Percentiles rank a stretch among this genome's conserved stretches.
Conservation (phyloP, 2,888 invertebrate species). For the Archaeoteleia sp. region DNA sequence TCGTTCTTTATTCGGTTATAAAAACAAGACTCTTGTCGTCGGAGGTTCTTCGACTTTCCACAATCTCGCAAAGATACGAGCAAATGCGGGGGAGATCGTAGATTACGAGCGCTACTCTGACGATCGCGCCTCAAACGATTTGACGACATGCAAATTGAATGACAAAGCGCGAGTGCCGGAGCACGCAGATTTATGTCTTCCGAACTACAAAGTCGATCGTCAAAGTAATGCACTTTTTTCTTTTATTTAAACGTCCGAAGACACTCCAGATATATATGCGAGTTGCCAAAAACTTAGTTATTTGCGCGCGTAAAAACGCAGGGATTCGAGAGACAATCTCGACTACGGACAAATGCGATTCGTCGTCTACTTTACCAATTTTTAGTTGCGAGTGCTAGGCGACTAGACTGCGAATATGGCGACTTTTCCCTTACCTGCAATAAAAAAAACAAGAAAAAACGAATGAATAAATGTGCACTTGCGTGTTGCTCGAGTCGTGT, state of each 20-base stretch:
- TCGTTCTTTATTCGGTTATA: slow-evolving; percentile 14
- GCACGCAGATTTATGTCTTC: slow-evolving; percentile 24
- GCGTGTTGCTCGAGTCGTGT: slow-evolving; percentile 27
- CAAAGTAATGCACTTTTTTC: slow-evolving; percentile 16
- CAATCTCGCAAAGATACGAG: slow-evolving; percentile 27
- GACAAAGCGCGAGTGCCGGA: slow-evolving; percentile 23
- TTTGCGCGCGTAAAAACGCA: slow-evolving; percentile 26
- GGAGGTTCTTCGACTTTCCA: slow-evolving; percentile 9
- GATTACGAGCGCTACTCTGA: slow-evolving; percentile 33
- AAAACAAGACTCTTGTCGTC: slow-evolving; percentile 28
- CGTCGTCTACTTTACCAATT: slow-evolving; percentile 19
- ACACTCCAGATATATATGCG: not conserved
- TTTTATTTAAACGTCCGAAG: slow-evolving; percentile 18
- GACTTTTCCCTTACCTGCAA: slow-evolving; percentile 63
- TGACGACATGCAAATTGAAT: slow-evolving; percentile 44
- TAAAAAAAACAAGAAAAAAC: slow-evolving; percentile 54
- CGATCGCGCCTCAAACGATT: slow-evolving; percentile 40
- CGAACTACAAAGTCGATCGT: slow-evolving; percentile 23
- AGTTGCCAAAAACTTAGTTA: slow-evolving; percentile 7
- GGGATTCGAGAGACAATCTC: slow-evolving; percentile 11
- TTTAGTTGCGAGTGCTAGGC: slow-evolving; percentile 14
- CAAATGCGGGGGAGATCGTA: slow-evolving; percentile 17
- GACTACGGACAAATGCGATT: not conserved
- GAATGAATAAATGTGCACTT: slow-evolving; percentile 18
- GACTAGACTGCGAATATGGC: not conserved